These are phyloP conservation scores for Drosophila setosimentum DNA, from an alignment of 2,888 invertebrate species.

Conservation along the genomic window DNA sequence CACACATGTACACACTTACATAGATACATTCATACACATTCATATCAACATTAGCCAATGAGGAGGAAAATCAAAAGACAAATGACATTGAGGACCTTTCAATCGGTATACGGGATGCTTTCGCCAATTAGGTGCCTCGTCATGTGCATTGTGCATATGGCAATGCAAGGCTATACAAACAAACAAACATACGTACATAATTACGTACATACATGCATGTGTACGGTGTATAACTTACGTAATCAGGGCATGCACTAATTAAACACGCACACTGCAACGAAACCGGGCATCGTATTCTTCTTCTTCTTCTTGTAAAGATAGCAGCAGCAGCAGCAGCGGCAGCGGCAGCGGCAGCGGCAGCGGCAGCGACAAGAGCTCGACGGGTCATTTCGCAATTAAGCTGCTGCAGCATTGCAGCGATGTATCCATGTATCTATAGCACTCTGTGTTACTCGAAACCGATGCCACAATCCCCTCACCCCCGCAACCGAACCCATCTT, in stretches of 20 bases:
- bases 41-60: conserved; percentile 68
- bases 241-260: conserved; percentile 72
- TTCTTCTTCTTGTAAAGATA: conserved; percentile 2
- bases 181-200: neutral
- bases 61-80: conserved; percentile 75
- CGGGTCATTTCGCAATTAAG: conserved; percentile 79
- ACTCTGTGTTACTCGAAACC: conserved; percentile 18
- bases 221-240: conserved; percentile 48
- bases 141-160: conserved; percentile 65
- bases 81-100: conserved; percentile 43
- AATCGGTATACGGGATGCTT: conserved; percentile 21
- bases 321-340: conserved; percentile 12
- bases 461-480: conserved; percentile 2
- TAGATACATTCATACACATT: neutral
- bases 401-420: conserved; percentile 57
- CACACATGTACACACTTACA: neutral
- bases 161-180: conserved; percentile 17
- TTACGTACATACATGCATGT: neutral
- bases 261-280: conserved; percentile 52
- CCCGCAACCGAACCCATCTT: conserved; percentile 1
- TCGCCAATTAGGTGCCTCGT: conserved; percentile 72
- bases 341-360: conserved; percentile 20
- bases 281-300: conserved; percentile 4
- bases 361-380: conserved; percentile 43
- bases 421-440: conserved; percentile 36